Evolutionary conservation across 2,888 invertebrate genomes (phyloP), one percentile per base, ranked within the genome.

Genomic region (Caenorhabditis sp.): DNA sequence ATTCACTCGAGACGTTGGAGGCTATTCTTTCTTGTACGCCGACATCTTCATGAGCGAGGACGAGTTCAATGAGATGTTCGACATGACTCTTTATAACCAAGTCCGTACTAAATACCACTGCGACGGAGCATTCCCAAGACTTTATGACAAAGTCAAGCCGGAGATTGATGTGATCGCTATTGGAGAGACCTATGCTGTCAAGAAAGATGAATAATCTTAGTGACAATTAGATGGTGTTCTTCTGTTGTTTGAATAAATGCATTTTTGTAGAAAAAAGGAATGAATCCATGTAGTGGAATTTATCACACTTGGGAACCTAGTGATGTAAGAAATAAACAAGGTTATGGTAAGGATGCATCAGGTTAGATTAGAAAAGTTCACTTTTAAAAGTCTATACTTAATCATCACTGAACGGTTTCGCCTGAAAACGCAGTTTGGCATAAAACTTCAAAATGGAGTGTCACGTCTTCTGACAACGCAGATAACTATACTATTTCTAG

Each of bases 1-100:
- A 84, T 95, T 95, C 88, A 95, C 95, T 0, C 93, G 95, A 59
- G 94, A 95, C 41, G 94, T 95, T 1, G 95, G 95, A 0, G 95
- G 95, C 0, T 94, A 95, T 3, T 89, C 91, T 0, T 95, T 95
- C 91, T 91, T 95, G 24, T 95, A 95, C 85, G 95, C 95, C 0
- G 95, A 95, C 90, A 95, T 95, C 51, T 95, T 95, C 88, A 95
- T 95, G 95, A 94, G 93, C 0, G 92, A 93, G 16, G 91, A 94
- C 31, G 95, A 95, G 90, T 95, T 95, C 90, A 94, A 94, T 85
- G 93, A 94, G 87, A 95, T 95, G 95, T 95, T 95, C 89, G 95
- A 95, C 92, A 92, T 95, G 89, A 93, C 93, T 0, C 91, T 95
- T 84, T 95, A 95, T 88, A 94, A 95, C 85, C 90, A 91, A 31